phyloP scores from a whole-genome alignment of 2,113 vertebrate genomes.

The Dasypus novemcinctus region DNA sequence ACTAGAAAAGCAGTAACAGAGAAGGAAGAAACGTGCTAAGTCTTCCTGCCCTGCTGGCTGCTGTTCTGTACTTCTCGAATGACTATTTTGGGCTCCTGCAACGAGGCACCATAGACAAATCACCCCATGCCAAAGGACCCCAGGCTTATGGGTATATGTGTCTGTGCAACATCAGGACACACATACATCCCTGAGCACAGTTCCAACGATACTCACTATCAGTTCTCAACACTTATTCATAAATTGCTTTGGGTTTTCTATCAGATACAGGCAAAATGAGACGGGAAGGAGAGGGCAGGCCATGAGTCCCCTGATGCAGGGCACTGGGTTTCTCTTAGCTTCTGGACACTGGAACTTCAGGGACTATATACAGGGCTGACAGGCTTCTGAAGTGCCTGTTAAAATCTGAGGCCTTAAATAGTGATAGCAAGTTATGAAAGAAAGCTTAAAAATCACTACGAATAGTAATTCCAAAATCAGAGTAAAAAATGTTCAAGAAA shows the following conservation, averaged over 20 bases:
- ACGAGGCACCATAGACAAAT: background rate
- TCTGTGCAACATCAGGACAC: fast-evolving
- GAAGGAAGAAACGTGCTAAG: fast-evolving
- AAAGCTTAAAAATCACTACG: background rate
- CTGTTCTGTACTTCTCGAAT: background rate
- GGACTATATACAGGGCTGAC: background rate
- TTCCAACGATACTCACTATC: background rate
- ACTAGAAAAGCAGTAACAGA: background rate
- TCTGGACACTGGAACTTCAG: background rate
- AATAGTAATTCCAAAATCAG: background rate
- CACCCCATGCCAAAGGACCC: background rate
- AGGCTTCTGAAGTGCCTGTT: background rate
- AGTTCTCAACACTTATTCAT: background rate
- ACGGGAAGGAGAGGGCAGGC: background rate
- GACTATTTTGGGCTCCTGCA: background rate
- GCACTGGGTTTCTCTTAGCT: background rate
- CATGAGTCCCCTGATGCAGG: background rate
- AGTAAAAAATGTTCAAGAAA: no score
- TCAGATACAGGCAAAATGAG: background rate
- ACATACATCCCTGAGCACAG: fast-evolving
- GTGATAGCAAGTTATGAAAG: background rate
- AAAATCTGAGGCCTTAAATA: background rate
- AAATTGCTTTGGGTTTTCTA: background rate
- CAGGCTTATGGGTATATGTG: fast-evolving
- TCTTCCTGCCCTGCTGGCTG: background rate